Evolutionary conservation across 30 jellyfish, hydroid and myxozoan genomes (phyloP).

Genomic region (Rhopilema esculentum): DNA sequence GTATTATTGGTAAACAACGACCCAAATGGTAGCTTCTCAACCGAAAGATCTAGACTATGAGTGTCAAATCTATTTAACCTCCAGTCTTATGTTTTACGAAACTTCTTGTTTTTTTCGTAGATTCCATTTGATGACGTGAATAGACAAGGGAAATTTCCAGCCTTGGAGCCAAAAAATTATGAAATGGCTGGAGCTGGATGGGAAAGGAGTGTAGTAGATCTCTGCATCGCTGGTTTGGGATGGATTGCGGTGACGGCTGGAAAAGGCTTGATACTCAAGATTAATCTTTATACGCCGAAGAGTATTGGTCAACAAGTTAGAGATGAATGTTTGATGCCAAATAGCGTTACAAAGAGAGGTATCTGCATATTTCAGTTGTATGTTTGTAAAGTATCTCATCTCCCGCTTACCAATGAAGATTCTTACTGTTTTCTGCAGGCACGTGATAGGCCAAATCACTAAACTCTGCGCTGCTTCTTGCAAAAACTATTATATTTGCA

Average conservation of each 20-base stretch:
- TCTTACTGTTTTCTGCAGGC: too few relatives aligned
- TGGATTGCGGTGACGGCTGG: conserved; percentile 93
- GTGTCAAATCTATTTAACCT: too few relatives aligned
- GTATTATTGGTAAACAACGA: too few relatives aligned
- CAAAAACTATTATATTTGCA: too few relatives aligned
- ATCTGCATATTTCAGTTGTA: neutral
- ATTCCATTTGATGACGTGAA: conserved; percentile 80
- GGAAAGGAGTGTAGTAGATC: conserved; percentile 70
- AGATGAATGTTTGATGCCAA: conserved; percentile 78
- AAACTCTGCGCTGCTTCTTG: too few relatives aligned
- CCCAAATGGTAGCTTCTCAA: too few relatives aligned
- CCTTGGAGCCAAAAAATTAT: conserved; percentile 62
- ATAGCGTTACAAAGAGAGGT: conserved; percentile 83
- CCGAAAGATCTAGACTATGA: too few relatives aligned
- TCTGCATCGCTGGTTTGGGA: conserved; percentile 89
- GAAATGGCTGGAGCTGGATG: conserved; percentile 74
- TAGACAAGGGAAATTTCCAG: conserved; percentile 72
- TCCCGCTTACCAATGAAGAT: too few relatives aligned
- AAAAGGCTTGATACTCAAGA: conserved; percentile 30
- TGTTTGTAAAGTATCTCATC: neutral
- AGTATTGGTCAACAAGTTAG: conserved; percentile 85
- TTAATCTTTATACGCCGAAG: conserved; percentile 83
- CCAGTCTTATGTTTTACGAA: too few relatives aligned
- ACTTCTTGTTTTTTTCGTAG: conserved; percentile 24
- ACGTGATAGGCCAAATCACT: too few relatives aligned